Percentiles rank a stretch among this genome's conserved stretches.
Conservation (phyloP, 2,888 invertebrate species). For the Zootermopsis nevadensis region DNA sequence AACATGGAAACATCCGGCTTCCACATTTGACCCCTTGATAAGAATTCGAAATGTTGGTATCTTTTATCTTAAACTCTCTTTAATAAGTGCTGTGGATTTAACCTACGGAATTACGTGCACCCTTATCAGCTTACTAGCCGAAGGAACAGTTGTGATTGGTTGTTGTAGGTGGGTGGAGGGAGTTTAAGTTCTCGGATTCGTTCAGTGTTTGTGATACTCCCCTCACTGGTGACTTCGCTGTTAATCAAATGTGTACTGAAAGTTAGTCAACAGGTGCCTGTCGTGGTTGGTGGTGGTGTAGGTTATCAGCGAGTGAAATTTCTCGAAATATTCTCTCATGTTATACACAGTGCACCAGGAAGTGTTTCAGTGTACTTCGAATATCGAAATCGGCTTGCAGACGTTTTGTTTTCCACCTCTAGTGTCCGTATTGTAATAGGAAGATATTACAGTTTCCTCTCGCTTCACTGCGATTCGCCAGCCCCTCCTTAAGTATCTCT, state of each 20-base stretch:
- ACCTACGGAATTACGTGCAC: background rate
- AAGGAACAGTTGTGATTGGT: conserved; percentile 22
- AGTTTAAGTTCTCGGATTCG: background rate
- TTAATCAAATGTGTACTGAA: conserved; percentile 10
- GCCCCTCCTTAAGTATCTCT: background rate
- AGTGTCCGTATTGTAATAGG: background rate
- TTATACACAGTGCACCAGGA: background rate
- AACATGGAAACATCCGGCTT: background rate
- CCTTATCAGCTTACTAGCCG: background rate
- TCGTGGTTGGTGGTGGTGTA: background rate
- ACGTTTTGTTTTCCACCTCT: background rate
- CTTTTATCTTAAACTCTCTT: background rate
- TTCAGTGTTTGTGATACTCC: background rate
- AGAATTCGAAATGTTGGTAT: background rate
- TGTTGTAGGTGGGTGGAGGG: background rate
- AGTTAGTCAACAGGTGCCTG: conserved; percentile 47
- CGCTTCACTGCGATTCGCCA: background rate
- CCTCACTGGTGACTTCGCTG: background rate
- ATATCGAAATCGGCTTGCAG: background rate
- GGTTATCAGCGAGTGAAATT: background rate
- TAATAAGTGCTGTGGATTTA: background rate
- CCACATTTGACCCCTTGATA: background rate
- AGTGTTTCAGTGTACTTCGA: background rate
- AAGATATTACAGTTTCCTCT: background rate
- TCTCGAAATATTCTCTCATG: background rate